These are phyloP conservation scores for Cacatua alba DNA, from an alignment of 2,113 vertebrate genomes.

Conservation along the genomic window DNA sequence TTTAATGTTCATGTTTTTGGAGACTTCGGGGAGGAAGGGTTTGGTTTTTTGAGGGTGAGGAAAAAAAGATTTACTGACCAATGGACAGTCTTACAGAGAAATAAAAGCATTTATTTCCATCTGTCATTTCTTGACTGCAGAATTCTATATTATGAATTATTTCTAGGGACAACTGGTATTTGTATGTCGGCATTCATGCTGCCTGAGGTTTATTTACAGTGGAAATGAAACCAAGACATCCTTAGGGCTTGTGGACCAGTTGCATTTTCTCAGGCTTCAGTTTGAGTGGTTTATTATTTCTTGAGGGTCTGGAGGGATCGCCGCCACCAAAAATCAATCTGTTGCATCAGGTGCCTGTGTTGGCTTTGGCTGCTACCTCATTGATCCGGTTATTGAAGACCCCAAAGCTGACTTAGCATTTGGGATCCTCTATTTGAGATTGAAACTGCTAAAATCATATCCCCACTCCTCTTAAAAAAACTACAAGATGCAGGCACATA, in stretches of 20 bases:
- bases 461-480: background rate
- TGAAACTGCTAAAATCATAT: background rate
- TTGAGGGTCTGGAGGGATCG: slow-evolving; percentile 49
- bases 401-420: background rate
- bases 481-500: background rate
- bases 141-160: slow-evolving; percentile 51
- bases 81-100: slow-evolving; percentile 42
- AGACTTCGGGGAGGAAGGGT: background rate
- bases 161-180: slow-evolving; percentile 62
- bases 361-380: slow-evolving; percentile 55
- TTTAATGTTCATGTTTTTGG: background rate
- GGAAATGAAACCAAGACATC: slow-evolving; percentile 71
- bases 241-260: slow-evolving; percentile 50
- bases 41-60: background rate
- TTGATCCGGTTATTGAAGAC: slow-evolving; percentile 5
- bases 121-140: slow-evolving; percentile 41
- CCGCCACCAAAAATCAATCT: slow-evolving; percentile 61
- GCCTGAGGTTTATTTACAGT: slow-evolving; percentile 74
- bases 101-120: slow-evolving; percentile 46
- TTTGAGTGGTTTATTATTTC: slow-evolving; percentile 70
- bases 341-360: slow-evolving; percentile 11
- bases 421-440: background rate
- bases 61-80: slow-evolving; percentile 5
- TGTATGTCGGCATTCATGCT: slow-evolving; percentile 61
- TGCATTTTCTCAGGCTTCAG: slow-evolving; percentile 62